These are phyloP conservation scores for Plestiodon gilberti DNA, from an alignment of 2,113 vertebrate species.

Conservation along the genomic window DNA sequence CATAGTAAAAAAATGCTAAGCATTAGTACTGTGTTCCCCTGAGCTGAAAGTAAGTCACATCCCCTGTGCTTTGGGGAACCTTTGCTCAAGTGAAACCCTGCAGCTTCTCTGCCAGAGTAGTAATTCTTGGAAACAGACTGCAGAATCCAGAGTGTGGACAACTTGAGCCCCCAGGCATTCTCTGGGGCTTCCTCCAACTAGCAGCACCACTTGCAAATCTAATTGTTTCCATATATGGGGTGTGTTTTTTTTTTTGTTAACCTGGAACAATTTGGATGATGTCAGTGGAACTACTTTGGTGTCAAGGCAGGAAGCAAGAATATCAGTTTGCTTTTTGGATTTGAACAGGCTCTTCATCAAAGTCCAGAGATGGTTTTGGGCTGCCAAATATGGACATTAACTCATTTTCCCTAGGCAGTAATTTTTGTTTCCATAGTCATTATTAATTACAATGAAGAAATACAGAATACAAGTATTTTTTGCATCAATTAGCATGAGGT, in stretches of 20 bases:
- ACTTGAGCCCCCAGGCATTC: not conserved
- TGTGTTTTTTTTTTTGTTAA: not conserved
- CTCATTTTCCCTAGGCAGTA: not conserved
- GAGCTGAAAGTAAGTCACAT: not conserved
- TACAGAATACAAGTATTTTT: not conserved
- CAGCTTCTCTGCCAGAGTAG: not conserved
- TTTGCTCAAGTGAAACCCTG: not conserved
- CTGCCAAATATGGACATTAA: not conserved
- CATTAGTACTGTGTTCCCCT: not conserved
- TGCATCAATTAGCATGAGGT: not conserved
- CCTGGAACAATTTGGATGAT: not conserved
- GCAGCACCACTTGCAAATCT: not conserved
- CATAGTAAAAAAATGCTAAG: too few relatives aligned
- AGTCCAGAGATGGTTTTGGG: not conserved
- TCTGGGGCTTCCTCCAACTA: not conserved
- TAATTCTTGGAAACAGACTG: not conserved
- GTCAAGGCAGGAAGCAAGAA: not conserved
- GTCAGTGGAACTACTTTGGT: slow-evolving; percentile 9
- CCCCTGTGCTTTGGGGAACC: not conserved
- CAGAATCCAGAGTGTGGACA: not conserved
- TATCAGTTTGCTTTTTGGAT: not conserved
- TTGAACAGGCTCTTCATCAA: not conserved
- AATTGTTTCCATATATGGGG: not conserved
- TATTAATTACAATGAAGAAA: not conserved
- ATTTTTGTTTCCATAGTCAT: not conserved